Evolutionary conservation across 2,888 invertebrate species (phyloP).

Genomic region (Apodemia zela): DNA sequence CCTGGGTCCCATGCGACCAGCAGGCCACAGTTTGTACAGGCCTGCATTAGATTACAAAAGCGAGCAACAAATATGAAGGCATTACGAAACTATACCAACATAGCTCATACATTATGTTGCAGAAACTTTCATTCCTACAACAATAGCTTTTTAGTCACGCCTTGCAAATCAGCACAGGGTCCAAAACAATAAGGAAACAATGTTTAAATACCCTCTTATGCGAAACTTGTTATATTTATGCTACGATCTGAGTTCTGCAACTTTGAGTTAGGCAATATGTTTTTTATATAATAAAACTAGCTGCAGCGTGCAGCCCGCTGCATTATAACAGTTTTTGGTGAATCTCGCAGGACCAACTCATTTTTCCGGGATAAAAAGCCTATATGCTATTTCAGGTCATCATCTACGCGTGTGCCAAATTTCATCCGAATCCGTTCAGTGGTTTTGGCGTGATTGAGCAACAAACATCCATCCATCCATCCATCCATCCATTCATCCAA

Average conservation of each 20-base stretch:
- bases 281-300: too few relatives aligned
- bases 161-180: conserved; percentile 38
- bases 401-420: too few relatives aligned
- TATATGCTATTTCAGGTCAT: too few relatives aligned
- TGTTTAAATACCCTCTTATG: conserved; percentile 23
- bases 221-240: not conserved
- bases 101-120: conserved; percentile 29
- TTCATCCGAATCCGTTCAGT: too few relatives aligned
- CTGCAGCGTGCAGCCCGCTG: too few relatives aligned
- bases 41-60: conserved; percentile 2
- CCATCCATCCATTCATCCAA: too few relatives aligned
- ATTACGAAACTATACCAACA: conserved; percentile 23
- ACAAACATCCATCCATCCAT: too few relatives aligned
- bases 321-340: too few relatives aligned
- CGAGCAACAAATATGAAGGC: conserved; percentile 19
- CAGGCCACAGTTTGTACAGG: not conserved
- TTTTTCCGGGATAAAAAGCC: too few relatives aligned
- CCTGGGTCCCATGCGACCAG: not conserved
- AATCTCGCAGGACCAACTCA: too few relatives aligned
- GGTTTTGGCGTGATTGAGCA: too few relatives aligned
- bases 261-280: not conserved
- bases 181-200: conserved; percentile 35
- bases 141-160: conserved; percentile 44
- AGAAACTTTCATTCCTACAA: conserved; percentile 32
- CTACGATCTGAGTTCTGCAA: not conserved